A percentile compares a stretch with the other conserved stretches of the same genome.
These are phyloP conservation scores for Epizoanthus fatuus DNA, from an alignment of 92 coral and sea anemone species.

Conservation along the genomic window DNA sequence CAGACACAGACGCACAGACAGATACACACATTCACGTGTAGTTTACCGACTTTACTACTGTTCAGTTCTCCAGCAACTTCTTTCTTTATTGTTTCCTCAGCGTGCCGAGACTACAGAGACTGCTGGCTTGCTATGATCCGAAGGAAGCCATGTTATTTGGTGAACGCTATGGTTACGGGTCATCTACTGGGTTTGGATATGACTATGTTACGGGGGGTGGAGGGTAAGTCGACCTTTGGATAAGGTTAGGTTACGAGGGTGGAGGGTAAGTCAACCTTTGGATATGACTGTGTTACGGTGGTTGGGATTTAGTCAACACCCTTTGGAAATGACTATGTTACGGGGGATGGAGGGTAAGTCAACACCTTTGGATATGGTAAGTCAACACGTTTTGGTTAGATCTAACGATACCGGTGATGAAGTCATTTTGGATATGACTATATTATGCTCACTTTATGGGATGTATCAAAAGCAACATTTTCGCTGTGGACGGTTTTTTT, in stretches of 20 bases:
- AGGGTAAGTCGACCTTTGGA: constrained; percentile 62
- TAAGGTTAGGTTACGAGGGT: not conserved
- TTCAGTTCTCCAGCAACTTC: no score
- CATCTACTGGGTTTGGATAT: constrained; percentile 87
- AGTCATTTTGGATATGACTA: constrained; percentile 50
- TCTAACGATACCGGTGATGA: constrained; percentile 57
- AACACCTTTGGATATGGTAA: constrained; percentile 80
- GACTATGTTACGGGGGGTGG: constrained; percentile 98
- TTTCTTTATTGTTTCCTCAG: constrained; percentile 40
- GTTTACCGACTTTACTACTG: no score
- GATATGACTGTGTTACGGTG: constrained; percentile 85
- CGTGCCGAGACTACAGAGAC: constrained; percentile 86
- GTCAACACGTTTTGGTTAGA: constrained; percentile 46
- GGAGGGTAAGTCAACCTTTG: not conserved
- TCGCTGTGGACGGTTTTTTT: no score
- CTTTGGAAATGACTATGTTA: not conserved
- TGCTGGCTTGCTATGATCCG: constrained; percentile 96
- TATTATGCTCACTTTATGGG: not conserved
- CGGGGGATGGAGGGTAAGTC: constrained; percentile 1
- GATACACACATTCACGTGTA: no score
- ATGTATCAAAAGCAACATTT: not conserved
- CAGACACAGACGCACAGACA: no score
- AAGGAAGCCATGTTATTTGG: constrained; percentile 87
- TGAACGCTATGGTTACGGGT: constrained; percentile 96
- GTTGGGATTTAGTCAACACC: constrained; percentile 82